Evolutionary conservation across 2,888 invertebrate species (phyloP).

Genomic region (Geophilus truncorum): DNA sequence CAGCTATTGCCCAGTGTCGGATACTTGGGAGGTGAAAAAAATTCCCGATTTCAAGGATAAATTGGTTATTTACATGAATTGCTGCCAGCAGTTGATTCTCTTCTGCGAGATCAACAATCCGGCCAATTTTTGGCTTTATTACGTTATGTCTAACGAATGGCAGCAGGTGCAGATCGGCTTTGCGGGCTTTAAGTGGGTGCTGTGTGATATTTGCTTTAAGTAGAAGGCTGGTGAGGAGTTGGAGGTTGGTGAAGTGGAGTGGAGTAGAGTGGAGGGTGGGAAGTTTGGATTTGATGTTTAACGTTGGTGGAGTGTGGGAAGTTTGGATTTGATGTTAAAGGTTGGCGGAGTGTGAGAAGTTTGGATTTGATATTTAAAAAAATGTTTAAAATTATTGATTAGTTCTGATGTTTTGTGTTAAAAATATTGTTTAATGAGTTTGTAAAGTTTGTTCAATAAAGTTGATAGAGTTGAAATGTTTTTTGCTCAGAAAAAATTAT

Average conservation of each 20-base stretch:
- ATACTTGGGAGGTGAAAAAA: slow-evolving; percentile 18
- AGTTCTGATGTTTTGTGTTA: neutral
- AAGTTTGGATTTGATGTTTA: no score
- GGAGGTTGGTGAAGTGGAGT: no score
- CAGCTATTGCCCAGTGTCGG: slow-evolving; percentile 15
- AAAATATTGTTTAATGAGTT: neutral
- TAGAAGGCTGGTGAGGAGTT: no score
- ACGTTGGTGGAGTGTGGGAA: no score
- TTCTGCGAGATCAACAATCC: slow-evolving; percentile 9
- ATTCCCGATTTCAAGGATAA: slow-evolving; percentile 8
- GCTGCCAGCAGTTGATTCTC: neutral
- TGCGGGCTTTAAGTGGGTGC: neutral
- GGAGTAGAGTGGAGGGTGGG: no score
- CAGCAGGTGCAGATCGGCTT: neutral
- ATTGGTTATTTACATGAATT: slow-evolving; percentile 16
- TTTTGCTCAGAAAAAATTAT: no score
- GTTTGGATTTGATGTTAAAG: no score
- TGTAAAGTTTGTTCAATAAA: neutral
- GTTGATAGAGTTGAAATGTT: no score
- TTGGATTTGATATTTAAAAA: no score
- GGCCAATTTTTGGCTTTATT: neutral
- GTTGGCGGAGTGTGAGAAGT: no score
- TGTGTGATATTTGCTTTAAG: slow-evolving; percentile 22
- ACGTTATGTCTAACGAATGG: slow-evolving; percentile 6
- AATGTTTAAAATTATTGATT: neutral